Percentiles rank a stretch among this genome's conserved stretches.
Evolutionary conservation across 2,113 vertebrate genomes (phyloP).

Genomic region (Aspidoscelis tigris): DNA sequence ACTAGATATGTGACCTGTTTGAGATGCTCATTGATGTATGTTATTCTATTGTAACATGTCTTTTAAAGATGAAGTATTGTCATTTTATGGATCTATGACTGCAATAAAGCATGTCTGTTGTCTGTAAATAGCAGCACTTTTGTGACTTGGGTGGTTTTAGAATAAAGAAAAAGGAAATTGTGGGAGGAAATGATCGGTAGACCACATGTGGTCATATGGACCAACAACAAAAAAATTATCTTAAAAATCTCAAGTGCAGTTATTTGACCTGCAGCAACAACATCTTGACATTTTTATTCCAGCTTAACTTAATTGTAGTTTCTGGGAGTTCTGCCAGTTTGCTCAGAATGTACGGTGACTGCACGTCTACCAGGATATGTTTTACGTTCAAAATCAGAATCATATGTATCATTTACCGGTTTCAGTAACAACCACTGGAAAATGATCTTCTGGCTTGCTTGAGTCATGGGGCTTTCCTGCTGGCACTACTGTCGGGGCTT

Average conservation of each 20-base stretch:
- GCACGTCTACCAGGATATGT: background rate
- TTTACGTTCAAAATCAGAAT: constrained; percentile 29
- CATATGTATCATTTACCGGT: constrained; percentile 71
- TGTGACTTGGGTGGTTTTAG: background rate
- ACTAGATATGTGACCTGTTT: no score
- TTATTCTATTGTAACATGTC: no score
- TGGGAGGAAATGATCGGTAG: no score
- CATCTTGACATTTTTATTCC: constrained; percentile 1
- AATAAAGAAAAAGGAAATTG: background rate
- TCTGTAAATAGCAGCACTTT: no score
- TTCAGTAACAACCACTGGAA: constrained; percentile 80
- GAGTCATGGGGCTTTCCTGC: constrained; percentile 75
- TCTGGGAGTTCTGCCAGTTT: constrained; percentile 11
- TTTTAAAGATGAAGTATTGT: no score
- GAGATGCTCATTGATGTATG: no score
- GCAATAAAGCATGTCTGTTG: no score
- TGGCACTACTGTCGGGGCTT: constrained; percentile 73
- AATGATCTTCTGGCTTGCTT: constrained; percentile 77
- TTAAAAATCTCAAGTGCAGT: background rate
- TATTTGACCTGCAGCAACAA: background rate
- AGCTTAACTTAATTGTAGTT: constrained; percentile 10
- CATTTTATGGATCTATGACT: no score
- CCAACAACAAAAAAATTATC: background rate
- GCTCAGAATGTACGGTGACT: constrained; percentile 19
- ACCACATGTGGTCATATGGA: background rate